Evolutionary conservation across 1,140 invertebrate genomes (phyloP), one percentile per base, ranked within the genome.

Genomic region (Dryas iulia): DNA sequence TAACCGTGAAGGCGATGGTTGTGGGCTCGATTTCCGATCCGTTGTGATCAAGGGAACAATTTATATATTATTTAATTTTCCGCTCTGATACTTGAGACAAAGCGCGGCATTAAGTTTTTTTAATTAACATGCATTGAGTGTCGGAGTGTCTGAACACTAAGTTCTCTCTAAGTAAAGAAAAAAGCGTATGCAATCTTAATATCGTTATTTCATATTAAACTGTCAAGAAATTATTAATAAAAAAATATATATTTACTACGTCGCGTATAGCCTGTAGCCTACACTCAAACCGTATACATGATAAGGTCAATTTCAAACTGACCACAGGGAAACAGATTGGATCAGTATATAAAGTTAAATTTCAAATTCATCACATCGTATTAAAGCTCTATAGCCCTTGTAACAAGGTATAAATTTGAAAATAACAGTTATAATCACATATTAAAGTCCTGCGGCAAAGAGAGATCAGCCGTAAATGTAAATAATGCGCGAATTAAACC

Each of bases 251-350:
- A 47, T 47, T n/a, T n/a, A n/a, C n/a, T 47, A 10, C 21, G 8
- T 10, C 2, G 39, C 14, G 2, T 18, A 18, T 10, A 10, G 39
- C 18, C 39, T 47, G 21, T 21, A 14, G 39, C 39, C 14, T 47
- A 47, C 3, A 47, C 18, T 47, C 0, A 21, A 5, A 47, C 39
- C 18, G 8, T 28, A 47, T 4, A 28, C 39, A 52, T 47, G 28
- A 62, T 62, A 62, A 62, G 39, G 35, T 28, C 47, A 62, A 62
- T 62, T 52, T 62, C n/a, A 28, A 62, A 62, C 33, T 24, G 28
- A 60, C 25, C 59, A 33, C 39, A 47, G 39, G 39, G 39, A 47
- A 47, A 21, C 39, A 47, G 39, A 47, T 47, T 47, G 39, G 39
- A 47, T 47, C 39, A 21, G 39, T 47, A 47, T 7, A 47, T 47